Base-by-base conservation (phyloP, 2,797 vertebrate species). In the Trachurus trachurus region DNA sequence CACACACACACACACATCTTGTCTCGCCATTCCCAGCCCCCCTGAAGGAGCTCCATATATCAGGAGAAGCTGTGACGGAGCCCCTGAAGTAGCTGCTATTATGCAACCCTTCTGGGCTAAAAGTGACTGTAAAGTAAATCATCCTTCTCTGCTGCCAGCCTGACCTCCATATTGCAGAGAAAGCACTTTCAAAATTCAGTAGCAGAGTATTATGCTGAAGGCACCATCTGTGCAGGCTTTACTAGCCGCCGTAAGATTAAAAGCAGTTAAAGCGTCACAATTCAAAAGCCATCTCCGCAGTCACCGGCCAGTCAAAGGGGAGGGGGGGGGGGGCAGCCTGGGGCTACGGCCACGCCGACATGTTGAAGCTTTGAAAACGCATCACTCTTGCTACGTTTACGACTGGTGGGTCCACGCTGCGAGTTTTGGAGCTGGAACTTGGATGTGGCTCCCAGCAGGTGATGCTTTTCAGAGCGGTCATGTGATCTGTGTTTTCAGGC, bases 181-280 rank as follows among this genome's bases (percentile, higher is more conserved):
- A 89, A 92, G 89, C 87, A 83, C 86, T 92, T 89, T 90, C 39
- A 89, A 89, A 91, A 88, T 85, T 91, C 91, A 89, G 87, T 69
- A 82, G 81, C 58, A 9, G 87, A 85, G 89, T 87, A 89, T 91
- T 92, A 90, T 67, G 84, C 88, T 74, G 84, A 85, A 89, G 81
- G 83, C 89, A 63, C 92, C 93, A 94, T 93, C 93, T 94, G 93
- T 92, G 88, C 90, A 63, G 84, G 88, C 90, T 94, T 91, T 91
- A 86, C 83, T 77, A 75, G 81, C 83, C 83, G 83, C 86, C 58
- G 2, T 19, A 52, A 91, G 89, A 93, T 93, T 92, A 93, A 89
- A 91, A 80, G 84, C 87, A 82, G 91, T 89, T 89, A 87, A 86
- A 84, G 88, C 87, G 76, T 78, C 71, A 31, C 74, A 85, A 85